Percentiles rank a stretch among this genome's conserved stretches.
Conservation (phyloP, 2,113 vertebrate genomes). For the Oceanodroma tethys region DNA sequence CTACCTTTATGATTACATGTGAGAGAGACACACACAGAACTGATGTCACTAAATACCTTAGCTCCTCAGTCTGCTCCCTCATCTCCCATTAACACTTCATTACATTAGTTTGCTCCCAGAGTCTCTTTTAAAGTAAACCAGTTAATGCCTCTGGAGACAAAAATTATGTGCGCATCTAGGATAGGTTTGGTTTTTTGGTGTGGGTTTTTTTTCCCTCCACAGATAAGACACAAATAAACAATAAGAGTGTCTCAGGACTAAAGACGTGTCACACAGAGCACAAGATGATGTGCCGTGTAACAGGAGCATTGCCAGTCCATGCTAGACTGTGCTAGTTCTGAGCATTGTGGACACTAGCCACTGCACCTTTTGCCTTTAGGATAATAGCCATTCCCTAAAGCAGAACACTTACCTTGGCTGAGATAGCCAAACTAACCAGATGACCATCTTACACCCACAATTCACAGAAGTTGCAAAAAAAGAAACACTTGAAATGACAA, state of each 20-base stretch:
- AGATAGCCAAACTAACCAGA: background rate
- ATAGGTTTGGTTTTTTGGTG: background rate
- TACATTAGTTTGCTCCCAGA: background rate
- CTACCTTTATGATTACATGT: background rate
- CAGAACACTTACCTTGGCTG: background rate
- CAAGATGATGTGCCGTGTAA: background rate
- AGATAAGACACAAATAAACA: background rate
- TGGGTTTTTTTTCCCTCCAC: accelerated
- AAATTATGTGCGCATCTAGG: background rate
- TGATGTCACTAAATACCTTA: background rate
- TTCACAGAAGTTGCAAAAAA: background rate
- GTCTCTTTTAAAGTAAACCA: background rate
- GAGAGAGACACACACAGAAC: background rate
- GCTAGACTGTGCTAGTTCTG: background rate
- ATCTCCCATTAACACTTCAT: background rate
- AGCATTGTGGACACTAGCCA: background rate
- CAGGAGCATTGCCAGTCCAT: background rate
- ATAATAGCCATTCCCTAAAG: background rate
- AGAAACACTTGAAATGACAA: background rate
- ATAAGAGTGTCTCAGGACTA: background rate
- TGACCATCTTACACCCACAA: background rate
- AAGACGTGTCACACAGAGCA: background rate
- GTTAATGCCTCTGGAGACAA: background rate
- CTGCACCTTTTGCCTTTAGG: background rate
- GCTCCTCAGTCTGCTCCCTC: background rate